A percentile compares a stretch with the other conserved stretches of the same genome.
These are phyloP conservation scores for Rutpela maculata DNA, from an alignment of 2,888 invertebrate genomes.

Conservation along the genomic window DNA sequence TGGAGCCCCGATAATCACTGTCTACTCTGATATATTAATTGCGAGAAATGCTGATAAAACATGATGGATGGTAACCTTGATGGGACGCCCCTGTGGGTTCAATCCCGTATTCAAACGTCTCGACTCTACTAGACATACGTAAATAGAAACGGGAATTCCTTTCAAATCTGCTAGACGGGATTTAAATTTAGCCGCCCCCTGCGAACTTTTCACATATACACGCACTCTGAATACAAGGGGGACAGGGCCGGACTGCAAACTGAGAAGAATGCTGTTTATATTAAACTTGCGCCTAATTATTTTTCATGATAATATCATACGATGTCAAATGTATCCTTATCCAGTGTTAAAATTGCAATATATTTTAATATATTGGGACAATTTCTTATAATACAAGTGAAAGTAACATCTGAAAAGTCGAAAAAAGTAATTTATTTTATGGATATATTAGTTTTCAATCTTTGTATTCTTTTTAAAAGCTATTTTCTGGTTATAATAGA, in stretches of 20 bases:
- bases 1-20: constrained; percentile 35
- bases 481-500: too few relatives aligned
- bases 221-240: constrained; percentile 25
- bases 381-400: too few relatives aligned
- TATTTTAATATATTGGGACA: too few relatives aligned
- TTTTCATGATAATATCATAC: too few relatives aligned
- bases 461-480: too few relatives aligned
- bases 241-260: constrained; percentile 9
- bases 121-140: constrained; percentile 62
- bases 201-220: constrained; percentile 61
- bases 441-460: too few relatives aligned
- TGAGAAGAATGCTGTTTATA: background rate
- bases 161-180: constrained; percentile 60
- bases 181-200: constrained; percentile 65
- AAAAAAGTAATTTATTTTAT: too few relatives aligned
- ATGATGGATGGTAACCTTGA: constrained; percentile 54
- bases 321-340: too few relatives aligned
- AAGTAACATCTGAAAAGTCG: too few relatives aligned
- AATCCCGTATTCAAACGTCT: constrained; percentile 52
- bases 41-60: constrained; percentile 52
- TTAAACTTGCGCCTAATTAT: too few relatives aligned
- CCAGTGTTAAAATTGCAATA: too few relatives aligned
- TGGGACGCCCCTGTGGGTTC: constrained; percentile 55
- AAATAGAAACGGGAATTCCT: constrained; percentile 67
- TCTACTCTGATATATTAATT: constrained; percentile 38